A percentile compares a stretch with the other conserved stretches of the same genome.
Evolutionary conservation across 2,797 vertebrate genomes (phyloP).

Genomic region (Notamacropus eugenii): DNA sequence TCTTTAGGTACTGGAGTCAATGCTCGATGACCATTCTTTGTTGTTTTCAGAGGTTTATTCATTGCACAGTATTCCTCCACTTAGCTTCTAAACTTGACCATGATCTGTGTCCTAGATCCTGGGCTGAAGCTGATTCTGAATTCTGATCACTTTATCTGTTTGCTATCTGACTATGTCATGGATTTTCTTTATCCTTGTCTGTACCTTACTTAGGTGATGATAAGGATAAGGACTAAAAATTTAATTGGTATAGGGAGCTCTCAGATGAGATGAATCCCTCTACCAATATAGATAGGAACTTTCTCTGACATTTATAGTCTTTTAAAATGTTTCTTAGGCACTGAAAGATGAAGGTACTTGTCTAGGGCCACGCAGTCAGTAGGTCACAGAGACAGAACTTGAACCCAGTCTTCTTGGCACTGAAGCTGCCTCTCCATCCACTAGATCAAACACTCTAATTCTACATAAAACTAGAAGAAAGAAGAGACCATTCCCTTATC

Average conservation of each 20-base stretch:
- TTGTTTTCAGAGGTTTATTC: not conserved
- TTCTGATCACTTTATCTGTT: not conserved
- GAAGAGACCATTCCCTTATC: not conserved
- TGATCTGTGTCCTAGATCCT: not conserved
- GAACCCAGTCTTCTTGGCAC: not conserved
- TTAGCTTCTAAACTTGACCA: not conserved
- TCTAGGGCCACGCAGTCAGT: conserved; percentile 24
- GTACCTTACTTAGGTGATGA: not conserved
- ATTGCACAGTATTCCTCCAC: not conserved
- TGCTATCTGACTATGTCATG: not conserved
- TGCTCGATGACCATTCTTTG: too few species aligned
- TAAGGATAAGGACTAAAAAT: not conserved
- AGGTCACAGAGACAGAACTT: conserved; percentile 15
- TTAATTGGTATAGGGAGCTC: not conserved
- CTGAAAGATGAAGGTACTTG: conserved; percentile 5
- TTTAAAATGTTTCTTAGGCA: not conserved
- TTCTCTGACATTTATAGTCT: not conserved
- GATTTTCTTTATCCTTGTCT: not conserved
- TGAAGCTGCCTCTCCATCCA: not conserved
- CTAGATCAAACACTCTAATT: not conserved
- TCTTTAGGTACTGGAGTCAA: not conserved
- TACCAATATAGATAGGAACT: not conserved
- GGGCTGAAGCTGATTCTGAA: not conserved
- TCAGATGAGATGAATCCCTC: not conserved
- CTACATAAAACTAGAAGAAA: not conserved